Evolutionary conservation across 2,113 vertebrate genomes (phyloP).

Genomic region (Recurvirostra avosetta): DNA sequence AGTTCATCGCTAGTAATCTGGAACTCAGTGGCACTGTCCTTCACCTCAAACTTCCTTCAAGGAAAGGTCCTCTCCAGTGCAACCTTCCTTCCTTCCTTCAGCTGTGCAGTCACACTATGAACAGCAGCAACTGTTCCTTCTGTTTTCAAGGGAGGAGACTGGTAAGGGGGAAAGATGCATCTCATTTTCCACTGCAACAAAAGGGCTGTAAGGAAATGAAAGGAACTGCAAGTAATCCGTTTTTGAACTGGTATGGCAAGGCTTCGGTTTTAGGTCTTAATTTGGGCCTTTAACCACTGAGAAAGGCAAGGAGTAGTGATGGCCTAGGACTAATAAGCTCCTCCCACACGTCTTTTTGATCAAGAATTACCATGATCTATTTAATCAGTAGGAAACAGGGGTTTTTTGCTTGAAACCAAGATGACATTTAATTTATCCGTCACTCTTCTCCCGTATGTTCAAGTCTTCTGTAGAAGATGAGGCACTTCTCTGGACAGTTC

Average conservation of each 20-base stretch:
- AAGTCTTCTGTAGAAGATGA: background rate
- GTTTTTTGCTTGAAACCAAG: background rate
- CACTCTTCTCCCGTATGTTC: rapidly evolving
- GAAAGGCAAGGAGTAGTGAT: background rate
- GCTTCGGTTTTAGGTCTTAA: background rate
- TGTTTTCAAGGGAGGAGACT: background rate
- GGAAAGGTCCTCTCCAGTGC: background rate
- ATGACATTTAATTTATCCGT: background rate
- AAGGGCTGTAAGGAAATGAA: background rate
- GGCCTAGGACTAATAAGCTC: background rate
- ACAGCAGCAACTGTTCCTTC: background rate
- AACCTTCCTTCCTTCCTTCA: background rate
- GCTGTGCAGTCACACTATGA: background rate
- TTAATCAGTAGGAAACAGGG: background rate
- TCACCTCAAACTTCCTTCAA: background rate
- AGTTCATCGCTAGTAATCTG: background rate
- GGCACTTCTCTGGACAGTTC: background rate
- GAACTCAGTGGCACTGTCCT: background rate
- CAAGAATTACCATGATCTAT: background rate
- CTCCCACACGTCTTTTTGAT: background rate
- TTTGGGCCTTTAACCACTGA: background rate
- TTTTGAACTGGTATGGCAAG: background rate
- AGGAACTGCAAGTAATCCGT: background rate
- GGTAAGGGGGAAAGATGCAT: background rate
- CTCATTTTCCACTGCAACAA: background rate